Conservation (phyloP, 2,113 vertebrate species). For the Hucho hucho region DNA sequence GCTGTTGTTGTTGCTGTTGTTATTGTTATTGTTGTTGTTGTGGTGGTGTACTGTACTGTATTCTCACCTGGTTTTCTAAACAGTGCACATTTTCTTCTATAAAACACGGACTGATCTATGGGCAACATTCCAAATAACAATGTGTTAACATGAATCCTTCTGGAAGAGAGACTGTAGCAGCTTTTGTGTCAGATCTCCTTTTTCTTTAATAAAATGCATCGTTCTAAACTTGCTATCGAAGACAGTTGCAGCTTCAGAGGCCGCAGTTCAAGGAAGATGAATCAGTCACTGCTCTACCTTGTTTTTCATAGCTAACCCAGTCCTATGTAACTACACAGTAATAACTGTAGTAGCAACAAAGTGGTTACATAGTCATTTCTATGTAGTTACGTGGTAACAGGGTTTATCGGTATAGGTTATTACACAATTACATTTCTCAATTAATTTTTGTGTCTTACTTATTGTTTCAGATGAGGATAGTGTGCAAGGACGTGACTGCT, state of each 20-base stretch:
- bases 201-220: background rate
- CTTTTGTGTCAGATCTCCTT: background rate
- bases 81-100: background rate
- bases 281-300: background rate
- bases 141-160: too few relatives aligned
- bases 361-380: too few relatives aligned
- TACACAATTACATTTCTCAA: background rate
- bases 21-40: too few relatives aligned
- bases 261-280: background rate
- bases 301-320: background rate
- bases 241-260: background rate
- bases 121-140: background rate
- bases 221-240: background rate
- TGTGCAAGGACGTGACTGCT: slow-evolving; percentile 83
- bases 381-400: too few relatives aligned
- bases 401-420: too few relatives aligned
- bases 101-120: background rate
- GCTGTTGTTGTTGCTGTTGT: too few relatives aligned
- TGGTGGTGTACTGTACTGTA: background rate
- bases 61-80: background rate
- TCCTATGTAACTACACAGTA: too few relatives aligned
- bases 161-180: background rate
- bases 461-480: slow-evolving; percentile 79
- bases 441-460: background rate
- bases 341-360: too few relatives aligned